Evolutionary conservation across 2,113 vertebrate genomes (phyloP), one percentile per base, ranked within the genome.

Genomic region (Rhipidura dahli): DNA sequence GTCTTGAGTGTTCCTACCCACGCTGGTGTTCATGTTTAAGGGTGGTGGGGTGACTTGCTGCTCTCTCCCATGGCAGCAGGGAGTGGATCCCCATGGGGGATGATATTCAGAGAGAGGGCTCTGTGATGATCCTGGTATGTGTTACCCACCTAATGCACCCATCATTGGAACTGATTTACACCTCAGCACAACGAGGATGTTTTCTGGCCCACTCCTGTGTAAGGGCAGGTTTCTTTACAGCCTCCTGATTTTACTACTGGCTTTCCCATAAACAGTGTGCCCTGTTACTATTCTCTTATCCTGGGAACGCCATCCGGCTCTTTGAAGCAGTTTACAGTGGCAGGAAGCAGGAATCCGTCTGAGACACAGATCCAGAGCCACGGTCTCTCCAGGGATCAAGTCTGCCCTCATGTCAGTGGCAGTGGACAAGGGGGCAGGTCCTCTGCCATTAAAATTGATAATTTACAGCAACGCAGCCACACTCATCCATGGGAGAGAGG

Each of bases 401-500:
- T 39, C 31, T 87, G 66, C 51, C 50, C 57, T 76, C 23, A 6
- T 13, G 14, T 42, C 63, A 42, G n/a, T 30, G 61, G 14, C 33
- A 21, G 2, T 3, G 3, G 70, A 21, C 0, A 1, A 69, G 11
- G 40, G 9, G 40, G 6, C 35, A 87, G 78, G 45, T 50, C 27
- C 28, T 76, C 54, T 86, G 54, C 54, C 9, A 1, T 54, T 35
- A 39, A 79, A 83, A 44, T 14, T 47, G 30, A 27, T 51, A 75
- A 26, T 39, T 3, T 3, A 47, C 59, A 73, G 50, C 45, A 71
- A 17, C 0, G 0, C 33, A 60, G 54, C 53, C 44, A 40, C 0
- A 0, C 18, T 93, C 0, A 0, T 47, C 57, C 83, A 35, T 3
- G 7, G 64, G 21, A 76, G 33, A 2, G 0, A 10, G 33, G 10